Evolutionary conservation across 2,113 vertebrate species (phyloP).

Genomic region (Uropsilus gracilis): DNA sequence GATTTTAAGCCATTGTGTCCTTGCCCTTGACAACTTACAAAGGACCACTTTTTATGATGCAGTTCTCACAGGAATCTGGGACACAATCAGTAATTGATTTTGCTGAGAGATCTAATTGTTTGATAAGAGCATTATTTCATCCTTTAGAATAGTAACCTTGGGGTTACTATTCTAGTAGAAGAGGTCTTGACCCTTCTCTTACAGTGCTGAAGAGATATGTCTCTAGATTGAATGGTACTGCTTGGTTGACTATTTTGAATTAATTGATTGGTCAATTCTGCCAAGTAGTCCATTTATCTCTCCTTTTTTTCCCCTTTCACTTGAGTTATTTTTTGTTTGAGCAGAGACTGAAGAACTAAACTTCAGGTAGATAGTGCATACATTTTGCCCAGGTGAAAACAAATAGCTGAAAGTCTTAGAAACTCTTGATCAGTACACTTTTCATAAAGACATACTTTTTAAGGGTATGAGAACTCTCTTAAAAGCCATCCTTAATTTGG

Average conservation of each 20-base stretch:
- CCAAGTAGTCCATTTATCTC: constrained; percentile 48
- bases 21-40: constrained; percentile 61
- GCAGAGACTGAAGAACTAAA: neutral
- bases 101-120: constrained; percentile 76
- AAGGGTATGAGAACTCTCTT: neutral
- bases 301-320: neutral
- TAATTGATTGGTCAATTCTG: constrained; percentile 66
- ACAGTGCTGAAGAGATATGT: constrained; percentile 21
- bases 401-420: constrained; percentile 2
- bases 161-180: no score
- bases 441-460: neutral
- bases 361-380: neutral
- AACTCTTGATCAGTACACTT: neutral
- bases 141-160: constrained; percentile 74
- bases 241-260: constrained; percentile 48
- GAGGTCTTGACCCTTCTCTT: constrained; percentile 53
- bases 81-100: constrained; percentile 77
- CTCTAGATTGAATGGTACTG: constrained; percentile 57
- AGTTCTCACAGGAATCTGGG: constrained; percentile 65
- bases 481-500: neutral
- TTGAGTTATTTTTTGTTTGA: constrained; percentile 26
- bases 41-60: constrained; percentile 51
- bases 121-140: constrained; percentile 79
- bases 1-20: neutral
- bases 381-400: neutral